phyloP scores from a whole-genome alignment of 2,113 vertebrate species.

The Thamnophis sirtalis region DNA sequence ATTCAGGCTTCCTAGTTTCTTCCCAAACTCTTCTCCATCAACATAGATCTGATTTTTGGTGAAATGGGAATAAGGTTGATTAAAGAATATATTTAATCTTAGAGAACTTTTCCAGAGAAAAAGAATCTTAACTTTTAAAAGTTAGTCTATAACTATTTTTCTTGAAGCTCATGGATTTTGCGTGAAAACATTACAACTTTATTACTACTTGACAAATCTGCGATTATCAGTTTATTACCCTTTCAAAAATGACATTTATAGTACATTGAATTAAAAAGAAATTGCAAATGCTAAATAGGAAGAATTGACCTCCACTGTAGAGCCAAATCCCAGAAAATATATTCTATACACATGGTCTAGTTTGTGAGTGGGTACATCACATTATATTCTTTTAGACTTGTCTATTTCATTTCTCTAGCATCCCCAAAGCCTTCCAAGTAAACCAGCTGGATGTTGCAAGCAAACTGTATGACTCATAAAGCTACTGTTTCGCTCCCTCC shows the following conservation, averaged over 20 bases:
- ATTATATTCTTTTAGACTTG: background rate
- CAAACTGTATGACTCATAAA: background rate
- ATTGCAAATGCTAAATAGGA: background rate
- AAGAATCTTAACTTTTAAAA: background rate
- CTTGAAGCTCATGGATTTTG: background rate
- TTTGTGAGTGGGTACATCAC: accelerated
- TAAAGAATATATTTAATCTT: background rate
- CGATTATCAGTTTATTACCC: background rate
- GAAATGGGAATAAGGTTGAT: background rate
- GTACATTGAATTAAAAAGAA: background rate
- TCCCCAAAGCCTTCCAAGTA: background rate
- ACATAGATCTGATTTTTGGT: background rate
- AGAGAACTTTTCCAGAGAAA: background rate
- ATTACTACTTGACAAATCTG: background rate
- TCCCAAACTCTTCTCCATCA: background rate
- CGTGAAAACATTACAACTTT: background rate
- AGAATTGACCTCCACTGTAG: background rate
- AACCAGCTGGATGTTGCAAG: background rate
- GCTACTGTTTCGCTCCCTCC: background rate
- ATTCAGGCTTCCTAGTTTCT: background rate
- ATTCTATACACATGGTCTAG: background rate
- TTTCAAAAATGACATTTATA: background rate
- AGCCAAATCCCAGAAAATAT: background rate
- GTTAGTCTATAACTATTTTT: background rate
- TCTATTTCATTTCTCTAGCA: background rate